These are phyloP conservation scores for Channallabes apus DNA, from an alignment of 2,797 vertebrate genomes.

Conservation along the genomic window DNA sequence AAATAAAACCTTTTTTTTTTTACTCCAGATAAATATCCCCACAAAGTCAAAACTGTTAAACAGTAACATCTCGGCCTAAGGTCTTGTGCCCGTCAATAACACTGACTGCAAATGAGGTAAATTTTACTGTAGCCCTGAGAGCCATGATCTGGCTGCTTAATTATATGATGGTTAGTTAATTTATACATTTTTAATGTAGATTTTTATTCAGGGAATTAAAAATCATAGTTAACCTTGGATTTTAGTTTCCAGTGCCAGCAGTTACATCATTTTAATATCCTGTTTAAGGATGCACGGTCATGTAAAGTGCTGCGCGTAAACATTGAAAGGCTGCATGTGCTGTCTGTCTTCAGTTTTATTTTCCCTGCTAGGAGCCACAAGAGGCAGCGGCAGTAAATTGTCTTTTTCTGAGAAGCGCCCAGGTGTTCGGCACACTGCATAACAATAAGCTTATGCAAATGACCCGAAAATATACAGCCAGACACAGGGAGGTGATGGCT, in stretches of 20 bases:
- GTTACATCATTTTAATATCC: neutral
- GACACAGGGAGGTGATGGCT: neutral
- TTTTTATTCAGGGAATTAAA: neutral
- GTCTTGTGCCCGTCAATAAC: too few species aligned
- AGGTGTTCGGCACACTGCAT: constrained; percentile 10
- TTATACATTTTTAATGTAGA: too few species aligned
- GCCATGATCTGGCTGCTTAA: neutral
- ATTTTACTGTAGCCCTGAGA: neutral
- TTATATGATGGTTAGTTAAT: neutral
- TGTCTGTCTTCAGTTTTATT: neutral
- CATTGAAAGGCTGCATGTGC: neutral
- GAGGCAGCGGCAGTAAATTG: constrained; percentile 1
- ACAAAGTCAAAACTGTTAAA: neutral
- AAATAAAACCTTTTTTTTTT: too few species aligned
- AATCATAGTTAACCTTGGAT: neutral
- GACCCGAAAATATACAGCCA: constrained; percentile 16
- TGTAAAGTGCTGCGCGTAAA: neutral
- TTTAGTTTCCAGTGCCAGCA: neutral
- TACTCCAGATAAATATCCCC: neutral
- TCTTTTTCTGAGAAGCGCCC: constrained; percentile 22
- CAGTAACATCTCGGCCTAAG: neutral
- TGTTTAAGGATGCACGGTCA: neutral
- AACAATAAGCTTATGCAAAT: constrained; percentile 40
- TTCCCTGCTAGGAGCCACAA: neutral
- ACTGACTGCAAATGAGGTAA: neutral